Conservation (phyloP, 2,888 invertebrate genomes). For the Archips crataeganus region DNA sequence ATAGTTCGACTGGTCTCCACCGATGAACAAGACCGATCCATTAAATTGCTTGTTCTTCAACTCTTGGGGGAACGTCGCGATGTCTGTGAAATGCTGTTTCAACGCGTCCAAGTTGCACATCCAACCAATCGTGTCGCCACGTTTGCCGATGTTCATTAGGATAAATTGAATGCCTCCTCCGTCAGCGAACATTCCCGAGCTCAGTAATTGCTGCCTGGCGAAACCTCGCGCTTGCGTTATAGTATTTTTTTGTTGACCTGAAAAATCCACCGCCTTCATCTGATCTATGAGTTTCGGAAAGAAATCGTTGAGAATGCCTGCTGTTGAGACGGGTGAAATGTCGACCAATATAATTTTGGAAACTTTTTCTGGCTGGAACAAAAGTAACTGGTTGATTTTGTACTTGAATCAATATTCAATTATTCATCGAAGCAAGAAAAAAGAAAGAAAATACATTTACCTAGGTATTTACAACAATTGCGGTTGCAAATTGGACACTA, state of each 20-base stretch:
- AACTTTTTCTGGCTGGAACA: conserved; percentile 82
- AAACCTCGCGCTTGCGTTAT: conserved; percentile 38
- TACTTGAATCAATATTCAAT: not conserved
- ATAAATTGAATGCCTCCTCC: conserved; percentile 55
- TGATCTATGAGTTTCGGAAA: conserved; percentile 82
- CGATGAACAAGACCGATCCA: conserved; percentile 69
- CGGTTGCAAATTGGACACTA: no score
- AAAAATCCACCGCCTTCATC: conserved; percentile 85
- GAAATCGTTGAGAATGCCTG: conserved; percentile 79
- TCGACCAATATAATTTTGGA: conserved; percentile 89
- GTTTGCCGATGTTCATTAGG: conserved; percentile 62
- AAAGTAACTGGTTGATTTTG: conserved; percentile 2
- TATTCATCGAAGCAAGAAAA: no score
- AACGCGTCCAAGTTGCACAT: conserved; percentile 62
- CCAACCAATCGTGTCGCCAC: conserved; percentile 62
- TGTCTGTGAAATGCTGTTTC: conserved; percentile 52
- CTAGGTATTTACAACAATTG: no score
- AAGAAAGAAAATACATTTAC: no score
- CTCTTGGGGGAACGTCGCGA: conserved; percentile 62
- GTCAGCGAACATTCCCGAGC: conserved; percentile 53
- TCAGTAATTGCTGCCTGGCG: conserved; percentile 58
- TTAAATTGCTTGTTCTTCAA: conserved; percentile 54
- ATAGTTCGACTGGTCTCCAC: conserved; percentile 64
- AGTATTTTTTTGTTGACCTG: conserved; percentile 59
- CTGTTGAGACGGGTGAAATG: conserved; percentile 87